phyloP scores from a whole-genome alignment of 2,888 invertebrate genomes.

The Drosophila ezoana region DNA sequence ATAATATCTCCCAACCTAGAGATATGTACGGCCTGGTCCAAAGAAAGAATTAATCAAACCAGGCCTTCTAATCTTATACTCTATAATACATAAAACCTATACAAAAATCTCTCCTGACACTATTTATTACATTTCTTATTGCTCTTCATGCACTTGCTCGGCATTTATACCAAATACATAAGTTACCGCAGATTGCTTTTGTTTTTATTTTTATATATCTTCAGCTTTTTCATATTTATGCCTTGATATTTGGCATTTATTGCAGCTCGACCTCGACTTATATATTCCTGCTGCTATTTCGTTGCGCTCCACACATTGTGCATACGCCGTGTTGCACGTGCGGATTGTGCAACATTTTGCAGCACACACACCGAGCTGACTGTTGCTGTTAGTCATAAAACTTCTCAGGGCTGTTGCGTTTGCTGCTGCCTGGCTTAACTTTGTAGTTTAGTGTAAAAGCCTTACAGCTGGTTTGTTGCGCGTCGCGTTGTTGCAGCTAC shows the following conservation, averaged over 20 bases:
- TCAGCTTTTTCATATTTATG: conserved; percentile 18
- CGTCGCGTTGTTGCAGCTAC: conserved; percentile 40
- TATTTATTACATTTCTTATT: too few species aligned
- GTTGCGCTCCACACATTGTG: conserved; percentile 35
- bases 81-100: too few species aligned
- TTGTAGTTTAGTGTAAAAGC: conserved; percentile 77
- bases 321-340: conserved; percentile 68
- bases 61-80: too few species aligned
- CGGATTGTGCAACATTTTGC: conserved; percentile 60
- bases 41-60: too few species aligned
- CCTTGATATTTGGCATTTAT: conserved; percentile 35
- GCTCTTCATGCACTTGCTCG: too few species aligned
- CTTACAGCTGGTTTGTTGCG: conserved; percentile 46
- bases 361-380: conserved; percentile 16
- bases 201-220: too few species aligned
- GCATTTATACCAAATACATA: too few species aligned
- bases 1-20: too few species aligned
- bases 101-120: too few species aligned
- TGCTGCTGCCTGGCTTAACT: conserved; percentile 60
- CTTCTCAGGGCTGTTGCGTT: conserved; percentile 34
- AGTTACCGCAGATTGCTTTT: too few species aligned
- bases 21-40: too few species aligned
- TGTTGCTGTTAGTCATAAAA: conserved; percentile 57
- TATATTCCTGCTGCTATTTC: conserved; percentile 1
- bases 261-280: conserved; percentile 33